These are phyloP conservation scores for Chamaea fasciata DNA, from an alignment of 2,113 vertebrate genomes.

Conservation along the genomic window DNA sequence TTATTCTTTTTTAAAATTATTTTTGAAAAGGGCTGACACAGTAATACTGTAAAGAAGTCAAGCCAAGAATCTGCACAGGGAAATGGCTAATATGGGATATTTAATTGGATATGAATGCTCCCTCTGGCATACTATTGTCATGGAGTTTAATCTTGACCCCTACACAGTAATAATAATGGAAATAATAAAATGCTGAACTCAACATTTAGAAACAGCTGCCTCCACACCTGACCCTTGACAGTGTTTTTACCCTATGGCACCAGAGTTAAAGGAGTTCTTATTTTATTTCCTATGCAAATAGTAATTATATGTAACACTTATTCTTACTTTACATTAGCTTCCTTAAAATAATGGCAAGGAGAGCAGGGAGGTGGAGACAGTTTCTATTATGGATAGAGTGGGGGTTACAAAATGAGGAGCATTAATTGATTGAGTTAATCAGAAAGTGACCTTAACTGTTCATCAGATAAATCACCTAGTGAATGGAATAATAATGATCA, in stretches of 20 bases:
- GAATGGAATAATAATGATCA: conserved; percentile 48
- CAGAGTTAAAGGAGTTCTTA: neutral
- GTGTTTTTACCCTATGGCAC: neutral
- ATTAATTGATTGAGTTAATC: conserved; percentile 57
- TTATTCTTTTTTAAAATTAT: neutral
- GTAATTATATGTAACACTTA: neutral
- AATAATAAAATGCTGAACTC: conserved; percentile 39
- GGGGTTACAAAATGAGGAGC: conserved; percentile 16
- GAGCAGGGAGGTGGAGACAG: neutral
- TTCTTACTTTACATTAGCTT: neutral
- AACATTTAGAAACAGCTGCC: conserved; percentile 6
- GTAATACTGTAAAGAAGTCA: neutral
- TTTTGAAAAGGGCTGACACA: neutral
- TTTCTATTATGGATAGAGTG: neutral
- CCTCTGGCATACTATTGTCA: conserved; percentile 37
- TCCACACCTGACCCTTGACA: neutral
- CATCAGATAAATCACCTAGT: conserved; percentile 41
- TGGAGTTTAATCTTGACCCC: conserved; percentile 44
- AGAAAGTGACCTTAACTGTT: conserved; percentile 49
- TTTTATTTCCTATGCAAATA: conserved; percentile 18
- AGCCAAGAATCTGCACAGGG: conserved; percentile 6
- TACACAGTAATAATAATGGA: conserved; percentile 15
- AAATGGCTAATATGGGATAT: neutral
- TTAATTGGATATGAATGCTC: conserved; percentile 40
- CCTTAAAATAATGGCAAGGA: neutral